Evolutionary conservation across 2,113 vertebrate species (phyloP).

Genomic region (Mirounga angustirostris): DNA sequence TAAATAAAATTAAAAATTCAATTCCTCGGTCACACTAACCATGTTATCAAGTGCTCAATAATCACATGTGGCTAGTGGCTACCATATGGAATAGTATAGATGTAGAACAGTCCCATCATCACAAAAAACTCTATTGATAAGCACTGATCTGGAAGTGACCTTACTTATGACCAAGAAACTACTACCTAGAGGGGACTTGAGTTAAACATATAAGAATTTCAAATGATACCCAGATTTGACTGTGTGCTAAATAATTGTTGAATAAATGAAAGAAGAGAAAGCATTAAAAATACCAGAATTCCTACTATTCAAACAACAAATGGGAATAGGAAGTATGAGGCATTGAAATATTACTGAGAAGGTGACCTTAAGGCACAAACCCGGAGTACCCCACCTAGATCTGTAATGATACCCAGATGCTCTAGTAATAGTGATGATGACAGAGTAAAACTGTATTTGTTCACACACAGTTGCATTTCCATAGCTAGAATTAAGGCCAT

Average conservation of each 20-base stretch:
- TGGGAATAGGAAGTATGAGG: background rate
- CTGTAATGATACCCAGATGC: background rate
- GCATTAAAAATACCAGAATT: background rate
- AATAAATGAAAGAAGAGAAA: background rate
- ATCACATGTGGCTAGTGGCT: too few species aligned
- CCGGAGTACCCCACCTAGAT: background rate
- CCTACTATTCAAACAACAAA: background rate
- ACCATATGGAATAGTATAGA: fast-evolving
- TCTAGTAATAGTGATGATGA: background rate
- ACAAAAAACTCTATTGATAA: background rate
- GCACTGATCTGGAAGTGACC: background rate
- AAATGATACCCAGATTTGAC: background rate
- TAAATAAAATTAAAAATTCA: background rate
- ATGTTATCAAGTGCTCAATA: background rate
- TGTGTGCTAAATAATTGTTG: background rate
- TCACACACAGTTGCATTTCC: background rate
- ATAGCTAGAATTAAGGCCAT: background rate
- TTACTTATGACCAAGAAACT: background rate
- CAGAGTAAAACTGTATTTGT: background rate
- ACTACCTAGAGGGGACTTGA: background rate
- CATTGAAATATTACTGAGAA: background rate
- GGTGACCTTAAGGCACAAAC: background rate
- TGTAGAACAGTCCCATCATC: background rate
- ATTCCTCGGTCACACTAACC: background rate
- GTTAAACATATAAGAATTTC: background rate